Evolutionary conservation across 2,797 vertebrate species (phyloP), one percentile per base, ranked within the genome.

Genomic region (Rhadinocentrus ornatus): DNA sequence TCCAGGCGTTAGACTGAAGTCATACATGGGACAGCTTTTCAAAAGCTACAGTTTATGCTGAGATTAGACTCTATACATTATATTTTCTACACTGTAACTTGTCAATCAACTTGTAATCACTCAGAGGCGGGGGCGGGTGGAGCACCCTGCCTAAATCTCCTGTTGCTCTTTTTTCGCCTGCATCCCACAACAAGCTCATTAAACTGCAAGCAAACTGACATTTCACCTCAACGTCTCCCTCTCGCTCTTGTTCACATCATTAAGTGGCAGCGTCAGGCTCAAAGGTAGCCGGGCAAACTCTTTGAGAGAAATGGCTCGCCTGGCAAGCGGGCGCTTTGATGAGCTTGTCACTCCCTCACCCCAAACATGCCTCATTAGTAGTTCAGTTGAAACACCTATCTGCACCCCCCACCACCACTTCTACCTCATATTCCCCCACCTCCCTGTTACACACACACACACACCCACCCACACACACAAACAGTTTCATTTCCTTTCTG

Each of bases 291-390:
- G 89, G 93, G 92, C 77, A 91, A 93, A 92, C 70, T 93, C 94
- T 96, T 93, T 93, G 95, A 94, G 95, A 94, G 87, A 88, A 77
- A 93, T 89, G 94, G 93, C 94, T 93, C 89, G 92, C 93, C 93
- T 94, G 93, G 94, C 93, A 95, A 95, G 95, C 94, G 90, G 92
- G 92, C 92, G 91, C 96, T 93, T 96, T 97, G 96, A 97, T 96
- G 95, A 95, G 94, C 93, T 93, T 95, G 96, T 96, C 96, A 96
- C 94, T 95, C 92, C 91, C 91, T 96, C 95, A 96, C 95, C 95
- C 95, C 93, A 96, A 97, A 98, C 96, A 96, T 94, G 95, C 94
- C 96, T 98, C 96, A 97, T 98, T 98, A 98, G 96, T 94, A 96
- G 93, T 94, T 93, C 92, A 92, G 90, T 95, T 89, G 91, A 94